Evolutionary conservation across 2,888 invertebrate species (phyloP).

Genomic region (Drosophila colorata): DNA sequence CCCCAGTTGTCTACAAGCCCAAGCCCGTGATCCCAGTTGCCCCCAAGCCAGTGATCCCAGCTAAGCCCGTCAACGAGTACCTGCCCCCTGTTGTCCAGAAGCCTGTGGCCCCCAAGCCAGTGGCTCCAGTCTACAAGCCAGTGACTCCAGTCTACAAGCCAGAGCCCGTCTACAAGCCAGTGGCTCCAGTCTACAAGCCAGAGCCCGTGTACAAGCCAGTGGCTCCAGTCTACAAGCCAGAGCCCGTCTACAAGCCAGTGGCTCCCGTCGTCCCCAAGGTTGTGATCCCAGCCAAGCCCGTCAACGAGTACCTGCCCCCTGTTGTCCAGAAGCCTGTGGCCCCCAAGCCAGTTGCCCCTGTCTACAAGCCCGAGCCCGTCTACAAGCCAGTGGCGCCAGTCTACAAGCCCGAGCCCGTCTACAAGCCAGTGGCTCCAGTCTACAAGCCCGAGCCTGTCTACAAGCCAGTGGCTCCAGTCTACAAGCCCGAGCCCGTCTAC

Average conservation of each 20-base stretch:
- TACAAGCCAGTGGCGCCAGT: constrained; percentile 3
- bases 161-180: constrained; percentile 39
- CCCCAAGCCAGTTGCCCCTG: constrained; percentile 33
- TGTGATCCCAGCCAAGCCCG: constrained; percentile 14
- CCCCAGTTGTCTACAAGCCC: constrained; percentile 16
- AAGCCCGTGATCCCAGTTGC: constrained; percentile 32
- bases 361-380: constrained; percentile 18
- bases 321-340: constrained; percentile 6
- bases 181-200: constrained; percentile 13
- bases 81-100: constrained; percentile 39
- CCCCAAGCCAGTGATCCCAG: constrained; percentile 15
- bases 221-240: constrained; percentile 18
- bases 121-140: constrained; percentile 29
- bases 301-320: not conserved
- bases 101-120: constrained; percentile 34
- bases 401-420: constrained; percentile 18
- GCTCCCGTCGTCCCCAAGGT: not conserved
- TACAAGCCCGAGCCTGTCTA: constrained; percentile 20
- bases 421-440: not conserved
- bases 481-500: constrained; percentile 23
- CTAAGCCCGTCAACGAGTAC: constrained; percentile 33
- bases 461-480: not conserved
- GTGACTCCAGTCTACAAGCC: constrained; percentile 8
- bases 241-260: constrained; percentile 15
- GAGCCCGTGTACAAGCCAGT: constrained; percentile 29